Conservation (phyloP, 2,888 invertebrate species). For the Ectobius pallidus region DNA sequence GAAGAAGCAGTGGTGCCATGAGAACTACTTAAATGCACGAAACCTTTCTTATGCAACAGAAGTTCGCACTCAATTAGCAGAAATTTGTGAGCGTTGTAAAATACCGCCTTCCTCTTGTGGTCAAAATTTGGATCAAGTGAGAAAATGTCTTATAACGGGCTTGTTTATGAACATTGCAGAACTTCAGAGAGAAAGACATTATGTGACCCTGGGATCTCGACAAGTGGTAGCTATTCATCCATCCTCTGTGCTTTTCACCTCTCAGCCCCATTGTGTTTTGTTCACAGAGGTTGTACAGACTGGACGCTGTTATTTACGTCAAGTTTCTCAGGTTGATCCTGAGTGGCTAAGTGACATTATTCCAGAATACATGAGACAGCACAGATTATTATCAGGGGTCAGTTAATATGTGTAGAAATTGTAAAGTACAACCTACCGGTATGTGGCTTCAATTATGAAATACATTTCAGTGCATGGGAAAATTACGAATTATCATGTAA, state of each 20-base stretch:
- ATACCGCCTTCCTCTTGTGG: slow-evolving; percentile 68
- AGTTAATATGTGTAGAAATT: too few relatives aligned
- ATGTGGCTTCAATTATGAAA: too few relatives aligned
- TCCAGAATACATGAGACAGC: slow-evolving; percentile 35
- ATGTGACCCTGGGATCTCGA: slow-evolving; percentile 67
- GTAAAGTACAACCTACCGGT: too few relatives aligned
- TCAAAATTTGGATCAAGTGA: slow-evolving; percentile 54
- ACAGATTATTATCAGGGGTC: too few relatives aligned
- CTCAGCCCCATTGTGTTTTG: slow-evolving; percentile 74
- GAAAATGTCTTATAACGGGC: slow-evolving; percentile 82
- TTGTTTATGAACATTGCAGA: slow-evolving; percentile 88
- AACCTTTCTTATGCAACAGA: slow-evolving; percentile 82
- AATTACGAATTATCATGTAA: too few relatives aligned
- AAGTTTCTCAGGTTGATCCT: slow-evolving; percentile 76
- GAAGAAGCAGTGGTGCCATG: slow-evolving; percentile 76
- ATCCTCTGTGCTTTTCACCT: slow-evolving; percentile 74
- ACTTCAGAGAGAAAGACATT: slow-evolving; percentile 73
- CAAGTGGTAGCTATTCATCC: slow-evolving; percentile 84
- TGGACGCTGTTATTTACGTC: slow-evolving; percentile 78
- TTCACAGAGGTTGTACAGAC: slow-evolving; percentile 91
- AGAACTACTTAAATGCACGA: slow-evolving; percentile 83
- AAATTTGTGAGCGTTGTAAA: slow-evolving; percentile 69
- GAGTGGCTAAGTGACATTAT: slow-evolving; percentile 75
- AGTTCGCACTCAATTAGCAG: slow-evolving; percentile 78
- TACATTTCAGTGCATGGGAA: too few relatives aligned